Conservation (phyloP, 1,140 invertebrate genomes). For the Drosophila baimaii region DNA sequence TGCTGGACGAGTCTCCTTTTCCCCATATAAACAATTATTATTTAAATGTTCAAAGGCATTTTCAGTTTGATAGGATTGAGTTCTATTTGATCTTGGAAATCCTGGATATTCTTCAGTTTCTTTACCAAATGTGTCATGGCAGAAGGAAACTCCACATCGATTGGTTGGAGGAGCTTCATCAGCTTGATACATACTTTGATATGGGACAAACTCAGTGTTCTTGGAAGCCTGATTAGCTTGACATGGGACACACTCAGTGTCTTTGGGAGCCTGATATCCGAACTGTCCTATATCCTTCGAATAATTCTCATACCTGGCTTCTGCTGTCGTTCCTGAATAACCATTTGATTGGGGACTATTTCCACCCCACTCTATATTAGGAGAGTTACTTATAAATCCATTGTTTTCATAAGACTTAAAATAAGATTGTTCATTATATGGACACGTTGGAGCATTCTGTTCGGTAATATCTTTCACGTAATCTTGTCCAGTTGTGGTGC, state of each 20-base stretch:
- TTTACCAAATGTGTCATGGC: too few relatives aligned
- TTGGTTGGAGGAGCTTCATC: not conserved
- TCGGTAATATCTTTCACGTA: not conserved
- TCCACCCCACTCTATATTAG: not conserved
- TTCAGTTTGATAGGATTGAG: not conserved
- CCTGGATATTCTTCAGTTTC: not conserved
- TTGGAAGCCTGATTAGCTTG: not conserved
- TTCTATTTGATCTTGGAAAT: not conserved
- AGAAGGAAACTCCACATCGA: not conserved
- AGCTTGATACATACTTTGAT: not conserved
- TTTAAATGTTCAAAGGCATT: not conserved
- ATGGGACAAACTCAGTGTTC: not conserved
- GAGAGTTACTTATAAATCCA: not conserved
- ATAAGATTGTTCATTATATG: not conserved
- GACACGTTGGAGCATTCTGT: not conserved
- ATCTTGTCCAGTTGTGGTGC: not conserved
- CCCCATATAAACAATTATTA: not conserved
- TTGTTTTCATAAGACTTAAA: fast-evolving
- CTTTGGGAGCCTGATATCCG: too few relatives aligned
- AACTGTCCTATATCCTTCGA: not conserved
- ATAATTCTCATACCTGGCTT: not conserved
- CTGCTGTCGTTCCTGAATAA: not conserved
- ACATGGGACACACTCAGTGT: too few relatives aligned
- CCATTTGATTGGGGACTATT: not conserved
- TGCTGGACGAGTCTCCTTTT: not conserved